phyloP scores from a whole-genome alignment of 2,113 vertebrate genomes.

The Piliocolobus tephrosceles region DNA sequence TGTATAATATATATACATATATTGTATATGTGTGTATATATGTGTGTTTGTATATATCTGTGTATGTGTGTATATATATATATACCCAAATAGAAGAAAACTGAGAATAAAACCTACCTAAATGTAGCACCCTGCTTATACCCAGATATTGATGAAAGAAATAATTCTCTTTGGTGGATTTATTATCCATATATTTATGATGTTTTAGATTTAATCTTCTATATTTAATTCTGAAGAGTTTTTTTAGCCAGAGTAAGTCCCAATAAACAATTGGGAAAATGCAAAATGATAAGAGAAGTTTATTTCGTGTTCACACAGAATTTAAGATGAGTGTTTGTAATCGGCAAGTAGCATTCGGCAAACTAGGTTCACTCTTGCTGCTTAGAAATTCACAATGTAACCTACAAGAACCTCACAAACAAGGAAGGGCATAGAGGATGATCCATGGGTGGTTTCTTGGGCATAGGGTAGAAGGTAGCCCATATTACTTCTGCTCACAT shows the following conservation, averaged over 20 bases:
- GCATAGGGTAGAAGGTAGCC: neutral
- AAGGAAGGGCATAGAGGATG: neutral
- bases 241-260: neutral
- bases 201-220: constrained; percentile 41
- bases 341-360: neutral
- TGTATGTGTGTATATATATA: no score
- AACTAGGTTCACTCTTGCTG: neutral
- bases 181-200: constrained; percentile 44
- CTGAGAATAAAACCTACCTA: constrained; percentile 40
- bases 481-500: neutral
- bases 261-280: constrained; percentile 44
- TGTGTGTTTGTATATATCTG: no score
- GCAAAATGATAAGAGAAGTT: constrained; percentile 17
- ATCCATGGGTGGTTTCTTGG: neutral
- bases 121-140: neutral
- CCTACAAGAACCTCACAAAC: neutral
- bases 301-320: neutral
- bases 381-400: neutral
- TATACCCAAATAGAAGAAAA: neutral
- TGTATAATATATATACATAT: no score
- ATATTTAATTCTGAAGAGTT: constrained; percentile 47
- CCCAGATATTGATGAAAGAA: constrained; percentile 4
- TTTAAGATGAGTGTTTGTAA: neutral
- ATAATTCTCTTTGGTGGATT: neutral
- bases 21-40: no score